Evolutionary conservation across 2,888 invertebrate genomes (phyloP), one percentile per base, ranked within the genome.

Genomic region (Lepetodrilus schrolli): DNA sequence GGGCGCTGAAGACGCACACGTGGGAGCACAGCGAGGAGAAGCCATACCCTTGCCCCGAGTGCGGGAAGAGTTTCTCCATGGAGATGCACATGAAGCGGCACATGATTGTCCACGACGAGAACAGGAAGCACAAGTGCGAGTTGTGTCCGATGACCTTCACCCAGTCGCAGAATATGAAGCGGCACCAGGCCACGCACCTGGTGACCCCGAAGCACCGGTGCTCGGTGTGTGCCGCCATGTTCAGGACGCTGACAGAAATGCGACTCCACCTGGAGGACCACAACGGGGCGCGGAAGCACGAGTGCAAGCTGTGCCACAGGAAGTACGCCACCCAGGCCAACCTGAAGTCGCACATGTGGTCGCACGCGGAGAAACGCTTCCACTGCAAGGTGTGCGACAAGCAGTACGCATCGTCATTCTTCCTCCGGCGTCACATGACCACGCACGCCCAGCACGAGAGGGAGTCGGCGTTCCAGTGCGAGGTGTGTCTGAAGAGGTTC

Each of bases 101-200:
- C 38, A 30, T 26, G 48, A 49, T 30, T 5, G 51, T 70, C 20
- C 74, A 74, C 47, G 50, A 30, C 5, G 70, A 65, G 2, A 58
- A 58, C 20, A 70, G 20, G n/a, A 68, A 50, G 2, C 70, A 47
- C 36, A 17, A 68, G 7, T 74, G 74, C 48, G 49, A 70, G 4
- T 10, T 65, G 23, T 74, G 74, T 47, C 3, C 13, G 5, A 70
- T 49, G 68, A 58, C 58, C 13, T 74, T 74, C 69, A 36, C 38
- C 58, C 51, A 51, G 2, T 51, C 50, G 10, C 26, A 43, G 26
- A 51, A 51, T 20, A 26, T 51, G n/a, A 43, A 50, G 26, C 38
- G 51, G 13, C 71, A 71, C 43, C 37, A 20, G 23, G 37, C 43
- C 4, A 71, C 58, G n/a, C 71, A 71, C 30, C 26, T 30, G 5